Evolutionary conservation across 2,888 invertebrate species (phyloP).

Genomic region (Rotaria magnacalcarata): DNA sequence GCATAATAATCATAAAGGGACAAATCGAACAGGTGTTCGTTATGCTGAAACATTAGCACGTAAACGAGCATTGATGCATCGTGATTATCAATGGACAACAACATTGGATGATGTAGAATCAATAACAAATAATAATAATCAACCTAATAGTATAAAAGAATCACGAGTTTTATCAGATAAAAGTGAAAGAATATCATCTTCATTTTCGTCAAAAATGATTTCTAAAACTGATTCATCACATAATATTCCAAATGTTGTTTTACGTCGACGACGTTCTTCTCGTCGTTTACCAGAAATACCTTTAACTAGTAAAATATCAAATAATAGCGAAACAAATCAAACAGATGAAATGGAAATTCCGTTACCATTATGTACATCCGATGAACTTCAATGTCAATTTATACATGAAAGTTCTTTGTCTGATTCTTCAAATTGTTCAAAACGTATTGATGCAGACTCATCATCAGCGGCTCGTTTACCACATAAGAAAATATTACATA

Average conservation of each 20-base stretch:
- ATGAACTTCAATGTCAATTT: not conserved
- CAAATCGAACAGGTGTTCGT: not conserved
- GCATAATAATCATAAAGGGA: not conserved
- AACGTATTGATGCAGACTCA: conserved; percentile 35
- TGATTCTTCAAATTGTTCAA: conserved; percentile 1
- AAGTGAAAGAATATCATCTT: not conserved
- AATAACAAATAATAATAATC: not conserved
- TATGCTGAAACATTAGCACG: conserved; percentile 10
- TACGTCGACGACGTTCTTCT: conserved; percentile 3
- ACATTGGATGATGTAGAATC: not conserved
- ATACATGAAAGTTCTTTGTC: not conserved
- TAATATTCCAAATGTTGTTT: not conserved
- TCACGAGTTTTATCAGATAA: not conserved
- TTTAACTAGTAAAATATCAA: not conserved
- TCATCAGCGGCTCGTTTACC: not conserved
- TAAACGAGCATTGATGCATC: not conserved
- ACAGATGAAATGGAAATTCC: not conserved
- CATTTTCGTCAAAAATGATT: not conserved
- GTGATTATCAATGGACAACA: conserved; percentile 31
- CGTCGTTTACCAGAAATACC: conserved; percentile 24
- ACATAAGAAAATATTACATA: conserved; percentile 9
- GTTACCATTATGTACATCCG: not conserved
- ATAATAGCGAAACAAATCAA: not conserved
- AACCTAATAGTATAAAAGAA: not conserved
- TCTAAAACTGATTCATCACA: not conserved